A percentile compares a stretch with the other conserved stretches of the same genome.
Conservation (phyloP, 2,113 vertebrate genomes). For the Neoarius graeffei region DNA sequence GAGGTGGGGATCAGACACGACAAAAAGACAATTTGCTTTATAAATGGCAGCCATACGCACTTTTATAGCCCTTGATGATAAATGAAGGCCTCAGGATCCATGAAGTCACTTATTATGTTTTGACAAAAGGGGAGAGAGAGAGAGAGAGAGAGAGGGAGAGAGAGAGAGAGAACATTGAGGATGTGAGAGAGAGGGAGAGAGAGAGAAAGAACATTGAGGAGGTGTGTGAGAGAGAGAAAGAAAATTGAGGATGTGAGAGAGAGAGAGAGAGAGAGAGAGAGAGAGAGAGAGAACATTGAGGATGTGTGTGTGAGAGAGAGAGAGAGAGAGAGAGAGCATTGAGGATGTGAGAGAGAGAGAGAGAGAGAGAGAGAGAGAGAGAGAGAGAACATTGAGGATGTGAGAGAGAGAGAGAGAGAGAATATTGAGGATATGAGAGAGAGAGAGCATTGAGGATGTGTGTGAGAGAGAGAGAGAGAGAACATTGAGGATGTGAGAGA, state of each 20-base stretch:
- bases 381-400: too few relatives aligned
- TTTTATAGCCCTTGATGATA: constrained; percentile 40
- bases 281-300: too few relatives aligned
- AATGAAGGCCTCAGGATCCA: constrained; percentile 40
- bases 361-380: too few relatives aligned
- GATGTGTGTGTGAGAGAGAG: too few relatives aligned
- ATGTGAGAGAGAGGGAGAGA: background rate
- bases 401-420: too few relatives aligned
- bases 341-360: background rate
- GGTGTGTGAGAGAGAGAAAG: too few relatives aligned
- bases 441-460: background rate
- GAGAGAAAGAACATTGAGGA: too few relatives aligned
- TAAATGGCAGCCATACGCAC: constrained; percentile 44
- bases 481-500: too few relatives aligned
- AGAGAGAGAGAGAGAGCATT: too few relatives aligned
- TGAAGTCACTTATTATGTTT: constrained; percentile 52
- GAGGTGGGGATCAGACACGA: constrained; percentile 24
- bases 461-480: background rate
- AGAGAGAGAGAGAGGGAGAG: background rate
- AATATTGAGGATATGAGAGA: background rate
- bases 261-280: too few relatives aligned
- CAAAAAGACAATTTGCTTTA: constrained; percentile 52
- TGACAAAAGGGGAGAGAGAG: background rate
- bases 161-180: too few relatives aligned
- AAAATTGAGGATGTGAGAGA: too few relatives aligned